A percentile compares a stretch with the other conserved stretches of the same genome.
These are phyloP conservation scores for Catagonus wagneri DNA, from an alignment of 2,113 vertebrate genomes.

Conservation along the genomic window DNA sequence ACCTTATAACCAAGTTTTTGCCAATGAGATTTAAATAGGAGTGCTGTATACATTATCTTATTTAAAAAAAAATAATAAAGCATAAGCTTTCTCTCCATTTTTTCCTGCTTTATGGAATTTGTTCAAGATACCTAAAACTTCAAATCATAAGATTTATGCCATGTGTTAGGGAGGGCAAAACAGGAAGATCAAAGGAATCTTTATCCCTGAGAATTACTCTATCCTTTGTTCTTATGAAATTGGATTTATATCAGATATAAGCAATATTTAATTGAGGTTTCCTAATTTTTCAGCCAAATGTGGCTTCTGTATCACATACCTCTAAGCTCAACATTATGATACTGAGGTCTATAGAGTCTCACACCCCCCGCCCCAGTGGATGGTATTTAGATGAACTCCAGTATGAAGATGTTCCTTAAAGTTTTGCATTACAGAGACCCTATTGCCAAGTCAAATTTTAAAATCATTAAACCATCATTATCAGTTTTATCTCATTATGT, in stretches of 20 bases:
- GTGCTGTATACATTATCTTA: not conserved
- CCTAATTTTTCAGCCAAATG: not conserved
- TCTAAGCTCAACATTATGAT: not conserved
- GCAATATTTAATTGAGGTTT: not conserved
- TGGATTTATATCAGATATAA: not conserved
- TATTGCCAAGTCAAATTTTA: constrained; percentile 43
- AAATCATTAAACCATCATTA: constrained; percentile 36
- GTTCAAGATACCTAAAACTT: not conserved
- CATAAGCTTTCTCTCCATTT: not conserved
- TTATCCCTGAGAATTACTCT: not conserved
- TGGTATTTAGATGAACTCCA: not conserved
- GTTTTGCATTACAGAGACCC: not conserved
- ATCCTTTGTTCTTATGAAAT: not conserved
- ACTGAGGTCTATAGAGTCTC: not conserved
- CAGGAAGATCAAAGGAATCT: not conserved
- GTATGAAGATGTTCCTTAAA: not conserved
- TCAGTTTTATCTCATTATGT: constrained; percentile 29
- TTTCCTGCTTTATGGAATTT: not conserved
- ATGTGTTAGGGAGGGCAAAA: not conserved
- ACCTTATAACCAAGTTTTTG: not conserved
- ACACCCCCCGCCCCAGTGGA: fast-evolving
- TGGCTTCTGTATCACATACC: fast-evolving
- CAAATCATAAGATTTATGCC: not conserved
- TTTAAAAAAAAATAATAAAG: no score
- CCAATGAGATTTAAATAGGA: not conserved